These are phyloP conservation scores for Ceryle rudis DNA, from an alignment of 2,797 vertebrate species.

Conservation along the genomic window DNA sequence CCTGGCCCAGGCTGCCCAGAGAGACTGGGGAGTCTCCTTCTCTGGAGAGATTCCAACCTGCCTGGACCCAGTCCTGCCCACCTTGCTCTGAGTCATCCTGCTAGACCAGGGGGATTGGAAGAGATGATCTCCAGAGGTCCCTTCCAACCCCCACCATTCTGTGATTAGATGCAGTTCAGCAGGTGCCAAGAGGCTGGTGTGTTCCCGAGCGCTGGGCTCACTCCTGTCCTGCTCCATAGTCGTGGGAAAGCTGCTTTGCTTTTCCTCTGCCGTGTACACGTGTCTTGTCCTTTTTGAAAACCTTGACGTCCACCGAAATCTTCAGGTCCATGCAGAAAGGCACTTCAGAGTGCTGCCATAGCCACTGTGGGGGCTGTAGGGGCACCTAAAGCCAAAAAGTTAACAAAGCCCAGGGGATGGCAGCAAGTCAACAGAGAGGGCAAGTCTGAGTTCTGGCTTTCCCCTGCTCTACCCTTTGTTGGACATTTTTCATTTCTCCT, in stretches of 20 bases:
- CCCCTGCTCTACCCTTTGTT: no score
- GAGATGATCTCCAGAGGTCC: not conserved
- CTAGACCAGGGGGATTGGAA: not conserved
- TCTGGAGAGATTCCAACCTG: not conserved
- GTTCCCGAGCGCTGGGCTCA: not conserved
- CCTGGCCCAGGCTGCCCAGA: not conserved
- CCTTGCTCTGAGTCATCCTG: not conserved
- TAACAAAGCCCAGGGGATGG: not conserved
- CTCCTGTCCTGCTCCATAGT: not conserved
- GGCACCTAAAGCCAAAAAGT: not conserved
- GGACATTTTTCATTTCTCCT: not conserved
- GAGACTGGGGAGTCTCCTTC: not conserved
- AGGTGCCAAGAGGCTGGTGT: not conserved
- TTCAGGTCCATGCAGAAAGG: not conserved
- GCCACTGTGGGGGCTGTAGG: rapidly evolving
- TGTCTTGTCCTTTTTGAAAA: not conserved
- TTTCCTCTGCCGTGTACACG: rapidly evolving
- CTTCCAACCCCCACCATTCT: not conserved
- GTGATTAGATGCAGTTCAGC: not conserved
- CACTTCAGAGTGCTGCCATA: not conserved
- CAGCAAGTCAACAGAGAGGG: not conserved
- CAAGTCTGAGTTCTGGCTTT: not conserved
- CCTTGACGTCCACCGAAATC: no score
- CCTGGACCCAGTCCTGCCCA: not conserved
- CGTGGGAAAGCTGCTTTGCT: not conserved